phyloP scores from a whole-genome alignment of 2,888 invertebrate genomes.

The Ptychoptera contaminata region DNA sequence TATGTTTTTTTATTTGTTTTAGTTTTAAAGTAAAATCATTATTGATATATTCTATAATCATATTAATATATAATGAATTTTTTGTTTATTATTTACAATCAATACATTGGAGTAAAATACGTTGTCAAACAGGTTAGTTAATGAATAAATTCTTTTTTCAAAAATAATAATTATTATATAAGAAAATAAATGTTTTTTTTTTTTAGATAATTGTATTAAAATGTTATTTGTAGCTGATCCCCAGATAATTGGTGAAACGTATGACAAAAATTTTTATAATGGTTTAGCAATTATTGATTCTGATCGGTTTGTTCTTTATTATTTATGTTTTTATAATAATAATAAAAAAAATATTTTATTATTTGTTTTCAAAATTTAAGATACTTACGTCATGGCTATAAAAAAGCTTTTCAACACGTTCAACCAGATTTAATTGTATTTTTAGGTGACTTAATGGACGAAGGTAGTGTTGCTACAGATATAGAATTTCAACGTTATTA shows the following conservation, averaged over 20 bases:
- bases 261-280: slow-evolving; percentile 52
- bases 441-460: slow-evolving; percentile 89
- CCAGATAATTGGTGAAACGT: slow-evolving; percentile 71
- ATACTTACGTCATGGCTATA: slow-evolving; percentile 65
- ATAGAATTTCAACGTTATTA: slow-evolving; percentile 60
- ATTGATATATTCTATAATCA: too few species aligned
- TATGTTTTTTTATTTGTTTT: too few species aligned
- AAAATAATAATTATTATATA: neutral
- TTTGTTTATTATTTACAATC: slow-evolving; percentile 25
- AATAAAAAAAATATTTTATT: too few species aligned
- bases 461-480: slow-evolving; percentile 64
- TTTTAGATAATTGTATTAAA: slow-evolving; percentile 38
- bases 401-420: slow-evolving; percentile 48
- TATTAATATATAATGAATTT: slow-evolving; percentile 19
- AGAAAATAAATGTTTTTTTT: slow-evolving; percentile 1
- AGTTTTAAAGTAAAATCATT: too few species aligned
- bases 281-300: slow-evolving; percentile 69
- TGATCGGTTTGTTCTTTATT: slow-evolving; percentile 62
- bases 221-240: slow-evolving; percentile 76
- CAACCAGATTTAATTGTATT: slow-evolving; percentile 76
- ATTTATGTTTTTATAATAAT: too few species aligned
- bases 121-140: slow-evolving; percentile 23
- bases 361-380: slow-evolving; percentile 23
- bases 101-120: slow-evolving; percentile 23
- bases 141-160: neutral